Base-by-base conservation (phyloP, 2,113 vertebrate species). In the Melanocharis versteri region DNA sequence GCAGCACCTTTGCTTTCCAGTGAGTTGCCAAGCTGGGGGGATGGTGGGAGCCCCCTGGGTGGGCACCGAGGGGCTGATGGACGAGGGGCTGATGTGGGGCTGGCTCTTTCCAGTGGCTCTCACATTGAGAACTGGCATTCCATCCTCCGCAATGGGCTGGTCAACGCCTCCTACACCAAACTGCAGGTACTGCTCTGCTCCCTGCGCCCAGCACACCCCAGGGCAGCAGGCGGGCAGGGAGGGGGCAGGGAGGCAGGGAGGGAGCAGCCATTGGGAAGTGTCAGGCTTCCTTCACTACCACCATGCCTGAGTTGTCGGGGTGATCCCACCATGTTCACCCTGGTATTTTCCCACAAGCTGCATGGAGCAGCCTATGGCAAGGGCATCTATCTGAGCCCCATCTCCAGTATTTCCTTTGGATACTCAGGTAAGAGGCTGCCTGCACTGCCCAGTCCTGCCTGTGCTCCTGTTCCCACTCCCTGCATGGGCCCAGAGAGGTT, bases 381-480 rank as follows among this genome's bases (percentile, higher is more conserved):
- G 98, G 99, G 99, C 97, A 99, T 99, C 98, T 99, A 99, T 99
- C 98, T 99, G 97, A 99, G 99, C 99, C 99, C 99, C 98, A 99
- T 99, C 98, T 99, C 99, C 99, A 99, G 99, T 98, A 99, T 99
- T 98, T 99, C 99, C 98, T 99, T 99, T 98, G 99, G 99, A 99
- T 99, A 99, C 97, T 99, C 99, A 99, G 99, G 99, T 99, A 99
- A 98, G 99, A 98, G 89, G 95, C 82, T 93, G 53, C 82, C 79
- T 91, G 28, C 1, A 13, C 58, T 51, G 84, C 86, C 81, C 11
- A 16, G n/a, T 88, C 88, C 92, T 93, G 68, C 80, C 89, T 95
- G 80, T 5, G 5, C 66, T 90, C 77, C 90, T 68, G 1, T 50
- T 86, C 95, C 69, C 39, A 39, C 51, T 81, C 85, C 94, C 92